Evolutionary conservation across 1,140 invertebrate genomes (phyloP).

Genomic region (Saxidomus purpurata): DNA sequence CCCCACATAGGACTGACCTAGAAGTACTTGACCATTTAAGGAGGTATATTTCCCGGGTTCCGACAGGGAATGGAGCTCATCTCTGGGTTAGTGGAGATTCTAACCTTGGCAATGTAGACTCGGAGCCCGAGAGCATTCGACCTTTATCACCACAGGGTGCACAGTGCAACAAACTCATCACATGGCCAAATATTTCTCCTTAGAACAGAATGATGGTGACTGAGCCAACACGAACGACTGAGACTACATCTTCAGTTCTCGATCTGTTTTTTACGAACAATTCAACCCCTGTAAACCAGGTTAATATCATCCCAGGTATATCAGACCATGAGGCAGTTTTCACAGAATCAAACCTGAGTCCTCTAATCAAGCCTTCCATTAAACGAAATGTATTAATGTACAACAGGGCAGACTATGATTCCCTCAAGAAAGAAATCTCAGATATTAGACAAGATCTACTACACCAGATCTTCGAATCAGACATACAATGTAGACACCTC

Average conservation of each 20-base stretch:
- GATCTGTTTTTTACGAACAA: too few relatives aligned
- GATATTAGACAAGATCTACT: not conserved
- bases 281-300: too few relatives aligned
- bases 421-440: not conserved
- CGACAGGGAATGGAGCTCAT: constrained; percentile 18
- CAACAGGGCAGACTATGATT: not conserved
- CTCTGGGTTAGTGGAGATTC: constrained; percentile 6
- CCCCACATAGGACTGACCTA: constrained; percentile 10
- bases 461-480: not conserved
- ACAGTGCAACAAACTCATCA: not conserved
- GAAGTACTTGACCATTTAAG: not conserved
- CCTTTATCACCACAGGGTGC: not conserved
- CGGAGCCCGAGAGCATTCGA: not conserved
- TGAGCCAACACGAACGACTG: constrained; percentile 1
- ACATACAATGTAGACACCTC: not conserved
- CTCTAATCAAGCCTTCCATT: not conserved
- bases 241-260: too few relatives aligned
- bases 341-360: not conserved
- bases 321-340: constrained; percentile 40
- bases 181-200: not conserved
- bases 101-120: not conserved
- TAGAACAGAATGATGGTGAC: constrained; percentile 12
- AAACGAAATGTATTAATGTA: not conserved
- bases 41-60: not conserved
- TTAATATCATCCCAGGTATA: constrained; percentile 1